phyloP scores from a whole-genome alignment of 53 echinoderm and acorn worm genomes.

The Mesocentrotus franciscanus region DNA sequence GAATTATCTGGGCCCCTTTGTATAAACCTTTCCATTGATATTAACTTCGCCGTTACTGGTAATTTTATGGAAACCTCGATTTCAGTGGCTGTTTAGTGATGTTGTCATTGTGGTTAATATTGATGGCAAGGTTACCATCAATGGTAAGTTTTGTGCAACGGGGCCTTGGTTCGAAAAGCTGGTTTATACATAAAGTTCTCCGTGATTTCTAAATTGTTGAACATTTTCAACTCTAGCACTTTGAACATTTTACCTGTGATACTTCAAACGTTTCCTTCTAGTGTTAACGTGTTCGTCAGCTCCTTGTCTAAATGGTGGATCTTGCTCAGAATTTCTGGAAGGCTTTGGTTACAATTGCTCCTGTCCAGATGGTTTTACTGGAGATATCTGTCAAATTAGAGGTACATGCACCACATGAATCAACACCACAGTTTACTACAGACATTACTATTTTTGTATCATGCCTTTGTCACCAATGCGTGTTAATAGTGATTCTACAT shows the following conservation, averaged over 20 bases:
- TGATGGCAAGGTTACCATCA: too few relatives aligned
- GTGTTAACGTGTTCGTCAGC: conserved; percentile 49
- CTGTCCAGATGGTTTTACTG: conserved; percentile 41
- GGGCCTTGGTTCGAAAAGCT: neutral
- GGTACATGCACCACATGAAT: neutral
- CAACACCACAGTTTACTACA: too few relatives aligned
- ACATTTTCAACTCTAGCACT: neutral
- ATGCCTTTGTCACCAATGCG: neutral
- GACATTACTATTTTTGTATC: too few relatives aligned
- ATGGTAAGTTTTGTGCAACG: too few relatives aligned
- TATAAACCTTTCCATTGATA: too few relatives aligned
- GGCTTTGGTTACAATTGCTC: conserved; percentile 63
- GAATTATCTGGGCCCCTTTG: too few relatives aligned
- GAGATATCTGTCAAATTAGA: conserved; percentile 20
- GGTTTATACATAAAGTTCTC: too few relatives aligned
- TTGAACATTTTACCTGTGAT: neutral
- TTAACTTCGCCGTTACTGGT: too few relatives aligned
- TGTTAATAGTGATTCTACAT: neutral
- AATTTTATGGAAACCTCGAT: too few relatives aligned
- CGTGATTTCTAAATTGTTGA: neutral
- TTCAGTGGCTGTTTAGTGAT: too few relatives aligned
- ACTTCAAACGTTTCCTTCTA: neutral
- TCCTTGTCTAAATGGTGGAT: conserved; percentile 67
- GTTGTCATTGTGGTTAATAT: too few relatives aligned
- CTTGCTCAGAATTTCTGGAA: conserved; percentile 36